These are phyloP conservation scores for Chaetogeoica ovagalla DNA, from an alignment of 2,888 invertebrate genomes.

Conservation along the genomic window DNA sequence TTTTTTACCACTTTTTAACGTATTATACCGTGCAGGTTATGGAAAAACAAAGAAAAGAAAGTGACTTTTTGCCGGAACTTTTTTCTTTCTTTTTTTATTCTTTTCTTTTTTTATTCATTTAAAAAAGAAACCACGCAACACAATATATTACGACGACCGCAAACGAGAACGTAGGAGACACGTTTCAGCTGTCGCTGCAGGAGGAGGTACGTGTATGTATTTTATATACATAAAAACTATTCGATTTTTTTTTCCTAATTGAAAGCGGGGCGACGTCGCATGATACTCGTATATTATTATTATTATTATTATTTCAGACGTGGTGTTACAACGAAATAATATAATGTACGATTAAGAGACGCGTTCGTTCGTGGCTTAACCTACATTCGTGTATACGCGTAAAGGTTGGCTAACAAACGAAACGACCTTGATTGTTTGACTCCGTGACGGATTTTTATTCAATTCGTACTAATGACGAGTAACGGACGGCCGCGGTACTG, in stretches of 20 bases:
- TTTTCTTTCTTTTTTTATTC: too few species aligned
- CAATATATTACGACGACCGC: neutral
- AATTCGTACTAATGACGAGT: conserved; percentile 19
- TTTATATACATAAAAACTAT: neutral
- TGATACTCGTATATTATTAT: neutral
- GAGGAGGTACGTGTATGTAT: too few species aligned
- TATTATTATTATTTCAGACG: neutral
- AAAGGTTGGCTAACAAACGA: conserved; percentile 38
- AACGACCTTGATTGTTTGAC: conserved; percentile 51
- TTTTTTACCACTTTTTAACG: too few species aligned
- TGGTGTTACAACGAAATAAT: conserved; percentile 7
- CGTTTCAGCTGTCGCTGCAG: neutral
- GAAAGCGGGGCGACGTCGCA: neutral
- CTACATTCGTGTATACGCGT: conserved; percentile 24
- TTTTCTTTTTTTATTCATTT: too few species aligned
- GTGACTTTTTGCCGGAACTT: too few species aligned
- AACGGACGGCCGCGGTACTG: neutral
- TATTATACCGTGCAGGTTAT: too few species aligned
- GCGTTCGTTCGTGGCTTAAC: conserved; percentile 41
- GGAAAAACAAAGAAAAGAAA: too few species aligned
- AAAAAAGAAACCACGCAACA: too few species aligned
- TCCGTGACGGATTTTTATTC: conserved; percentile 47
- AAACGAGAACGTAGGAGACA: neutral
- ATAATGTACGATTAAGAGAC: conserved; percentile 30
- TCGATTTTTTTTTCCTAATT: neutral